Percentiles rank a stretch among this genome's conserved stretches.
phyloP scores from a whole-genome alignment of 2,888 invertebrate species.

The Athalia circularis region DNA sequence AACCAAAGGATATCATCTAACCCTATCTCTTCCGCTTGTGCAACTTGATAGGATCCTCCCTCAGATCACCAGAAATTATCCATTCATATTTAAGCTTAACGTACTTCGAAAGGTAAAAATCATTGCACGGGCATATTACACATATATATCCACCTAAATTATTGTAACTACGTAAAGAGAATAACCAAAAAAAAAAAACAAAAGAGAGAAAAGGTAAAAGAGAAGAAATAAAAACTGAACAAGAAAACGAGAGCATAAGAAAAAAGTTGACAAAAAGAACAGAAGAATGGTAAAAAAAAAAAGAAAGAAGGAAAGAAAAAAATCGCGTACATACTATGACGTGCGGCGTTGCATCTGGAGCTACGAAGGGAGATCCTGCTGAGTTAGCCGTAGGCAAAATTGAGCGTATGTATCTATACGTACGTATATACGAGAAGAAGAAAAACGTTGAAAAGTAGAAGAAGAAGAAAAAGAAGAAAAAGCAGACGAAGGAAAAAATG shows the following conservation, averaged over 20 bases:
- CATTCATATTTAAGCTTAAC: background rate
- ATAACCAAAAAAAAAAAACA: background rate
- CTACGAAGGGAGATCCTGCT: background rate
- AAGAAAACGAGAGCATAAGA: background rate
- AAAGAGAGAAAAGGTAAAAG: background rate
- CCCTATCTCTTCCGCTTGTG: no score
- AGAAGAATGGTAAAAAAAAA: background rate
- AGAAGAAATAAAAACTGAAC: background rate
- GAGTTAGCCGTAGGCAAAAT: slow-evolving; percentile 43
- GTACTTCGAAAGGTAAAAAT: no score
- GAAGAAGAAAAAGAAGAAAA: slow-evolving; percentile 12
- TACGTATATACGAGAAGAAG: slow-evolving; percentile 12
- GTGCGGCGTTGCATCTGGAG: slow-evolving; percentile 19
- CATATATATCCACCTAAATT: background rate
- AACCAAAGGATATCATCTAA: no score
- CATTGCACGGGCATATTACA: background rate
- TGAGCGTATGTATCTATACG: slow-evolving; percentile 10
- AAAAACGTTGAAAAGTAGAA: background rate
- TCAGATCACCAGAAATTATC: background rate
- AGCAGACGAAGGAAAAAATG: background rate
- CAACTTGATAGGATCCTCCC: background rate
- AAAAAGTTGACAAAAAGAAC: background rate
- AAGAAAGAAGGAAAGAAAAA: background rate
- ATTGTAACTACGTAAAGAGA: background rate
- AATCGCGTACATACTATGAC: background rate